Conservation (phyloP, 2,113 vertebrate genomes). For the pig (Sus scrofa) region T2T-Sscrofa CM000817.6:2365001-2365500, state of each 20-base stretch:
- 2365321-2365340: no score
- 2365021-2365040: background rate
- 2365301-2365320: no score
- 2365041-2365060: background rate
- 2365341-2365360: background rate
- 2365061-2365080: rapidly evolving
- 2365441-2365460: background rate
- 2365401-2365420: background rate
- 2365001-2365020: background rate
- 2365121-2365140: background rate
- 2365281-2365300: rapidly evolving
- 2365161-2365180: background rate
- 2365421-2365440: background rate
- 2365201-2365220: background rate
- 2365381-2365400: background rate
- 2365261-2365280: rapidly evolving
- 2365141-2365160: background rate
- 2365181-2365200: background rate
- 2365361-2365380: background rate
- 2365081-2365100: background rate
- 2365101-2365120: background rate
- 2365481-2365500: background rate
- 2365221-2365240: background rate
- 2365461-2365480: rapidly evolving
- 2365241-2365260: background rate